Conservation (phyloP, 2,797 vertebrate genomes). For the Pseudotriccus pelzelni region DNA sequence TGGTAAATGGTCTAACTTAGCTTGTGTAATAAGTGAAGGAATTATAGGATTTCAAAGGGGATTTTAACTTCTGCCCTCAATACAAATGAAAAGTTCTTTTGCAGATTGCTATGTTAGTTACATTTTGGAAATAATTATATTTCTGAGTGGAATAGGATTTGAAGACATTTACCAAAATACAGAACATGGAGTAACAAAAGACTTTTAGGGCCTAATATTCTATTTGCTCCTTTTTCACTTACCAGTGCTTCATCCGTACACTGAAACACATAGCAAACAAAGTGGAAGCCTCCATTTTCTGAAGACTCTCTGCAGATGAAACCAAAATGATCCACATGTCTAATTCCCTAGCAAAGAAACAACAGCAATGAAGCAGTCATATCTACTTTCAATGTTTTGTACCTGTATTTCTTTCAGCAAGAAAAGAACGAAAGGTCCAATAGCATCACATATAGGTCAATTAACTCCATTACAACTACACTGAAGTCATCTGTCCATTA, state of each 20-base stretch:
- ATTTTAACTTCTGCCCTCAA: not conserved
- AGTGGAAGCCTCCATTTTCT: conserved; percentile 87
- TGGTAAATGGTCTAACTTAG: not conserved
- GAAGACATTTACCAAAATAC: not conserved
- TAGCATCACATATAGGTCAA: not conserved
- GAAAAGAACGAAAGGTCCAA: not conserved
- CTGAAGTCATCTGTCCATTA: not conserved
- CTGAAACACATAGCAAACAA: conserved; percentile 96
- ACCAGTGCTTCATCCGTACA: conserved; percentile 95
- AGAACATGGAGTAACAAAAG: not conserved
- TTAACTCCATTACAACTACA: not conserved
- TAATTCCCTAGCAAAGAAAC: conserved; percentile 84
- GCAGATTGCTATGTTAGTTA: not conserved
- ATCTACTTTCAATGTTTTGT: not conserved
- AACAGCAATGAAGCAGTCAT: not conserved
- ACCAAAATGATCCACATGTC: conserved; percentile 96
- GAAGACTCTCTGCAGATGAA: conserved; percentile 96
- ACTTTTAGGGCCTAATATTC: not conserved
- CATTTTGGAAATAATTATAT: not conserved
- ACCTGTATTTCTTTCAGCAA: not conserved
- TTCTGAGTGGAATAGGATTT: not conserved
- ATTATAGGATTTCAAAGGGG: not conserved
- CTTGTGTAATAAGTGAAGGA: not conserved
- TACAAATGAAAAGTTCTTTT: not conserved
- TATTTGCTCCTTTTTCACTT: conserved; percentile 53